phyloP scores from a whole-genome alignment of 2,888 invertebrate genomes.

The Cancer borealis region DNA sequence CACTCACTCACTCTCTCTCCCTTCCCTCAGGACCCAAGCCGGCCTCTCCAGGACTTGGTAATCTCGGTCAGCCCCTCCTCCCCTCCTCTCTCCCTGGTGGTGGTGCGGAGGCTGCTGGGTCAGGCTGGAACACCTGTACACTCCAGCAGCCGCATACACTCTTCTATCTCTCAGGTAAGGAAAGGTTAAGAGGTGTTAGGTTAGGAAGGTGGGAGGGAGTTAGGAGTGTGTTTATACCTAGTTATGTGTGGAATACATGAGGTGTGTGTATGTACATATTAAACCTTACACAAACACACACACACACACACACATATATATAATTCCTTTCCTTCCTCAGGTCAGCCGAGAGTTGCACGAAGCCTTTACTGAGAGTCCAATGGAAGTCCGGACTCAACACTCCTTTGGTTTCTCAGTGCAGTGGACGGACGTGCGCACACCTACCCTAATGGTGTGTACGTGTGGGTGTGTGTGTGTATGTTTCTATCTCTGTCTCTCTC shows the following conservation, averaged over 20 bases:
- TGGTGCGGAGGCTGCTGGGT: conserved; percentile 50
- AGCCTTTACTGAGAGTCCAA: conserved; percentile 50
- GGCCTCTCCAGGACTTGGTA: conserved; percentile 70
- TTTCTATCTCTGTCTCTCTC: too few species aligned
- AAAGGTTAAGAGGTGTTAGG: too few species aligned
- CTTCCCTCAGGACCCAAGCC: background rate
- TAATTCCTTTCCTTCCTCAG: conserved; percentile 49
- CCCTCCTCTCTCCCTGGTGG: conserved; percentile 62
- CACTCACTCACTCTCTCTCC: conserved; percentile 10
- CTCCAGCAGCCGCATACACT: conserved; percentile 50
- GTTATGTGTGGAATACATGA: background rate
- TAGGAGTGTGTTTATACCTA: too few species aligned
- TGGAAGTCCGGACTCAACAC: conserved; percentile 51
- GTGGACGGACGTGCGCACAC: conserved; percentile 64
- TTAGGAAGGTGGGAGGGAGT: too few species aligned
- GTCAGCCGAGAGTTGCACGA: conserved; percentile 24
- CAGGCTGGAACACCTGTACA: conserved; percentile 63
- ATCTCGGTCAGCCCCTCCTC: conserved; percentile 62
- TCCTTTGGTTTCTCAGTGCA: conserved; percentile 65
- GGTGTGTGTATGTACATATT: background rate
- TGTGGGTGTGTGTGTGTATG: too few species aligned
- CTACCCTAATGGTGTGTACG: conserved; percentile 67
- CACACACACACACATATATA: background rate
- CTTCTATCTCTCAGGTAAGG: conserved; percentile 53
- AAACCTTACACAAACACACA: background rate